Evolutionary conservation across 2,797 vertebrate genomes (phyloP), one percentile per base, ranked within the genome.

Genomic region (Acanthurus lineatus): DNA sequence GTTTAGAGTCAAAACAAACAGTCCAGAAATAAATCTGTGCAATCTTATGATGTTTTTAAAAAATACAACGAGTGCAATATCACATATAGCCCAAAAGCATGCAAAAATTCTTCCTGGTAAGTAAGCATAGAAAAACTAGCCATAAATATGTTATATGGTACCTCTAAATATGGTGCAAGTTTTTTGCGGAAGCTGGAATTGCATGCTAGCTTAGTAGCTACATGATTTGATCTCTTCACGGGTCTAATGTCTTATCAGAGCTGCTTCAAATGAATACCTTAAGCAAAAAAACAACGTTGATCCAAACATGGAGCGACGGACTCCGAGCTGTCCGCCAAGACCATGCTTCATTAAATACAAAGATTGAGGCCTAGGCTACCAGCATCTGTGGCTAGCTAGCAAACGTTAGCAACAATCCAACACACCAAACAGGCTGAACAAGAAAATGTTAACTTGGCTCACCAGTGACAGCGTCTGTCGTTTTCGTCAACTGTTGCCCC

Each of bases 341-440:
- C 84, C 94, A 92, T 70, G 93, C 92, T 90, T 62, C 81, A 85
- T 65, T 71, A 86, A 80, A 92, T 82, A 91, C 91, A 91, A 90
- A 93, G 92, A 92, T 76, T 48, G 91, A 86, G 94, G 94, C 94
- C 94, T 94, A 91, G 35, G 88, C 89, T 92, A 89, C 9, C 87
- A 64, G 60, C 17, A 0, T 5, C 49, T 69, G 8, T 59, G 60
- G 52, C 63, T 58, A 78, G 69, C 71, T 73, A 63, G 45, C 61
- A 32, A 81, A 71, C 56, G 40, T 42, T 32, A 52, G 52, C 42
- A 7, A 19, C 22, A 68, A 60, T 54, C 35, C 68, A 57, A 63
- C 44, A 56, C 6, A 72, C 40, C 65, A 38, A 79, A 87, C 77
- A 79, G 71, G 78, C 78, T 25, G 12, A 61, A 59, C 83, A 15